These are phyloP conservation scores for Ciconia boyciana DNA, from an alignment of 2,113 vertebrate genomes.

Conservation along the genomic window DNA sequence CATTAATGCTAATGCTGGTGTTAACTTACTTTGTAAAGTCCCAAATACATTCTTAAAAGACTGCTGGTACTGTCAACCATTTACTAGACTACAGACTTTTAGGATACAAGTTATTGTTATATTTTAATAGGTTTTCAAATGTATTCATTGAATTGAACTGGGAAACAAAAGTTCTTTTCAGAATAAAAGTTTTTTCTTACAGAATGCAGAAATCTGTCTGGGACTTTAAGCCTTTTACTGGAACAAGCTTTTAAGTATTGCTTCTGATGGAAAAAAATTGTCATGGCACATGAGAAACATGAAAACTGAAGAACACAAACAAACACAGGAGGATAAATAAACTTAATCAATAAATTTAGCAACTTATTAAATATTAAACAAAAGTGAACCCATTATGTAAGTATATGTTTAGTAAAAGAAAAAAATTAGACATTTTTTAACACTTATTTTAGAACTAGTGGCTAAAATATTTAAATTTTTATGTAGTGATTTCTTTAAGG, in stretches of 20 bases:
- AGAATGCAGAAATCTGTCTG: neutral
- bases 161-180: neutral
- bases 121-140: neutral
- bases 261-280: neutral
- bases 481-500: neutral
- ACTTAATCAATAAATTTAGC: neutral
- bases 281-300: neutral
- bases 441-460: neutral
- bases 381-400: neutral
- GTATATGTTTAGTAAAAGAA: neutral
- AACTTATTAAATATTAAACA: neutral
- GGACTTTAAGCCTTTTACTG: neutral
- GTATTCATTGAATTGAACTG: neutral
- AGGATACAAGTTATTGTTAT: neutral
- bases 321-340: neutral
- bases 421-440: neutral
- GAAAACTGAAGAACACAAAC: neutral
- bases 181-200: neutral
- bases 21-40: neutral
- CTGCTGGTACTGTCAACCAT: neutral
- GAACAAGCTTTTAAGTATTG: neutral
- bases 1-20: neutral
- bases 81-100: neutral
- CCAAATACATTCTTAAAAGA: neutral
- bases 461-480: neutral